These are phyloP conservation scores for Pedetes capensis DNA, from an alignment of 2,113 vertebrate genomes.

Conservation along the genomic window DNA sequence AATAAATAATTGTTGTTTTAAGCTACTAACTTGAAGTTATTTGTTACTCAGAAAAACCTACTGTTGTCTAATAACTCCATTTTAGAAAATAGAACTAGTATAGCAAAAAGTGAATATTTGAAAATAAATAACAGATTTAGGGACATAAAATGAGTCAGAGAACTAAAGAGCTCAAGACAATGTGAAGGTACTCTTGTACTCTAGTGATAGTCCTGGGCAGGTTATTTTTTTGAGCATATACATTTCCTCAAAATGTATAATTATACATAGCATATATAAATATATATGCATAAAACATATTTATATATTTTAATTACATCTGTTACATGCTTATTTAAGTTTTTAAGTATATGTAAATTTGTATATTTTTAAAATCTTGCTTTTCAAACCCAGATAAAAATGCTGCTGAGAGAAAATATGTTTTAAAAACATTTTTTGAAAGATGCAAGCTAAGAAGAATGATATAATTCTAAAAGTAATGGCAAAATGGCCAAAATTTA, in stretches of 20 bases:
- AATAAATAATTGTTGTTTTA: too few relatives aligned
- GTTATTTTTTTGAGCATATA: neutral
- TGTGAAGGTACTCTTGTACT: neutral
- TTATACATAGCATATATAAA: neutral
- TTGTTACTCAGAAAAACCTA: neutral
- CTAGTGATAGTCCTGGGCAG: neutral
- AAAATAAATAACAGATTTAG: neutral
- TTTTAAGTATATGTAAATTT: too few relatives aligned
- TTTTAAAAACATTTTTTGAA: neutral
- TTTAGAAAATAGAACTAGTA: neutral
- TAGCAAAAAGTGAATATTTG: neutral
- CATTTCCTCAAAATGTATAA: neutral
- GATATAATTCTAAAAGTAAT: neutral
- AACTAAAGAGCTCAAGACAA: neutral
- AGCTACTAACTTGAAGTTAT: neutral
- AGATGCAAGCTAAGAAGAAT: neutral
- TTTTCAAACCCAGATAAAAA: constrained; percentile 25
- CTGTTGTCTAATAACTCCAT: neutral
- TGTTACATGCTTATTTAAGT: too few relatives aligned
- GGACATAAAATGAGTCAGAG: neutral
- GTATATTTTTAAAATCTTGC: neutral
- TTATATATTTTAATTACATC: neutral
- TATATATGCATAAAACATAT: neutral
- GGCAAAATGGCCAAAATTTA: neutral
- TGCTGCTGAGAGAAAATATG: neutral